phyloP scores from a whole-genome alignment of 2,888 invertebrate species.

The Apeira syringaria region DNA sequence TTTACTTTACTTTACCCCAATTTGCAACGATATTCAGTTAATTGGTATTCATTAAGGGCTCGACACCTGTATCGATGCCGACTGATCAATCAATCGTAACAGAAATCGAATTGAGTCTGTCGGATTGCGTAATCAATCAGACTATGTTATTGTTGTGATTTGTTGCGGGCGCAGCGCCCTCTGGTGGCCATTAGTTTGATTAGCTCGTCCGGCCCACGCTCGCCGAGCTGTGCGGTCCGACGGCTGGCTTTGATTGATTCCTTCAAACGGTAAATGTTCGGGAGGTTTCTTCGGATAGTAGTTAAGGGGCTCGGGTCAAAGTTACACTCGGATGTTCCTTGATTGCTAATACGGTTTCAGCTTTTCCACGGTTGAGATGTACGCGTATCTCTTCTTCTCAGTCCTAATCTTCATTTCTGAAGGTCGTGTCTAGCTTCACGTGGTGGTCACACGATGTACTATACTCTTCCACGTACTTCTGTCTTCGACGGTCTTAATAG shows the following conservation, averaged over 20 bases:
- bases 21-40: constrained; percentile 10
- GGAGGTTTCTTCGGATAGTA: constrained; percentile 13
- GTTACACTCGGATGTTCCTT: constrained; percentile 2
- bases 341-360: too few species aligned
- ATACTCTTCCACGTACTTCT: too few species aligned
- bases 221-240: constrained; percentile 64
- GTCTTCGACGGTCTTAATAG: too few species aligned
- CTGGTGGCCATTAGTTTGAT: constrained; percentile 72
- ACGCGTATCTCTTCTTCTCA: too few species aligned
- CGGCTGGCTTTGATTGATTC: constrained; percentile 73
- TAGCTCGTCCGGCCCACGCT: constrained; percentile 74
- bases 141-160: constrained; percentile 76
- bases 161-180: constrained; percentile 62
- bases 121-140: constrained; percentile 67
- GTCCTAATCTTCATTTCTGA: too few species aligned
- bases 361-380: too few species aligned
- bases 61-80: constrained; percentile 39
- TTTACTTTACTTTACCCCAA: too few species aligned
- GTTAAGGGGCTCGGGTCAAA: constrained; percentile 5
- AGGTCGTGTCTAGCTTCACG: too few species aligned
- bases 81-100: constrained; percentile 62
- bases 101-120: constrained; percentile 60
- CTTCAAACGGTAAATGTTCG: constrained; percentile 51
- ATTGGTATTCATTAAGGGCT: constrained; percentile 24
- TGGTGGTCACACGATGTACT: too few species aligned